phyloP scores from a whole-genome alignment of 2,113 vertebrate genomes.

The Zosterops hypoxanthus region DNA sequence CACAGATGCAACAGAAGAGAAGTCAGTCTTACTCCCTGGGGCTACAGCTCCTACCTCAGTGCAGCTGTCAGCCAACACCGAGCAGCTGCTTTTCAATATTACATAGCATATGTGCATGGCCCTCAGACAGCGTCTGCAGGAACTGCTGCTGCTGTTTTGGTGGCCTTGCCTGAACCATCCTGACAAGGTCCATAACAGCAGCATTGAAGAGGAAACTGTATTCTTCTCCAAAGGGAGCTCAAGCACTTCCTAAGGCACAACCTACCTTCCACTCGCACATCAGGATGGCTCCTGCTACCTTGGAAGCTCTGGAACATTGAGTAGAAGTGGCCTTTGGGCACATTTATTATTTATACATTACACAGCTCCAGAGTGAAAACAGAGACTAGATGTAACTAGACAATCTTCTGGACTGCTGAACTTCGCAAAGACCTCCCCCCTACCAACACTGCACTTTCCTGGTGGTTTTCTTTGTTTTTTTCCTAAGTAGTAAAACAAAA shows the following conservation, averaged over 20 bases:
- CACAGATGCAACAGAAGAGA: background rate
- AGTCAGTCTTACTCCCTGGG: background rate
- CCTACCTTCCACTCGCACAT: background rate
- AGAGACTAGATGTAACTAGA: background rate
- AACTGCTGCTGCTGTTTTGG: background rate
- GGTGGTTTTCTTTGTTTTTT: background rate
- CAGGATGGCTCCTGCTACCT: background rate
- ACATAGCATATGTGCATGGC: background rate
- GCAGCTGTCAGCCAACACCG: conserved; percentile 8
- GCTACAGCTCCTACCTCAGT: background rate
- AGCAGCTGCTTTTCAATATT: conserved; percentile 8
- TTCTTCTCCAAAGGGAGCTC: background rate
- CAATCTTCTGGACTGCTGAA: background rate
- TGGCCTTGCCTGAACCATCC: background rate
- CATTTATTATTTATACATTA: background rate
- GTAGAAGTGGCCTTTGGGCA: background rate
- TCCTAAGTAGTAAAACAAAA: background rate
- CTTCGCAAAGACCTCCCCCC: background rate
- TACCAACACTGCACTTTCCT: background rate
- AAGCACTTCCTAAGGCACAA: accelerated
- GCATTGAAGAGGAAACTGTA: accelerated
- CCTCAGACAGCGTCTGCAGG: background rate
- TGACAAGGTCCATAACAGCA: background rate
- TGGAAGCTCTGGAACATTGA: background rate
- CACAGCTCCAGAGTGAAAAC: background rate